phyloP scores from a whole-genome alignment of 2,797 vertebrate genomes.

The Catharus ustulatus region DNA sequence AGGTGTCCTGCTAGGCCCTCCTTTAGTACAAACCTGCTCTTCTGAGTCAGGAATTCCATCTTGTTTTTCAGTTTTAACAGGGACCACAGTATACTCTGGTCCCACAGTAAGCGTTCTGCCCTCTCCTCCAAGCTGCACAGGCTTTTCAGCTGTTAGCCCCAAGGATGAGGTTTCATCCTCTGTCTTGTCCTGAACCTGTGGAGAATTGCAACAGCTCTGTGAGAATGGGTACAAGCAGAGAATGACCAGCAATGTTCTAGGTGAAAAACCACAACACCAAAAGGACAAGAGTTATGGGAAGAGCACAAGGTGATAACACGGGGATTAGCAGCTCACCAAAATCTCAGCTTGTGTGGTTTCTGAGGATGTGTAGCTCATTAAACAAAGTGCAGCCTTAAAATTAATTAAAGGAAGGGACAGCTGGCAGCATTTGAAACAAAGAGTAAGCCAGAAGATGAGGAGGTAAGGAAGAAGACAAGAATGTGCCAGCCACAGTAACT shows the following conservation, averaged over 20 bases:
- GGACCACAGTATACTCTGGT: not conserved
- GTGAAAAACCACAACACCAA: not conserved
- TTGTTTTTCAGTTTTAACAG: not conserved
- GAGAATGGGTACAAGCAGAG: not conserved
- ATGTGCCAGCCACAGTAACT: not conserved
- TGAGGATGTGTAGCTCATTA: not conserved
- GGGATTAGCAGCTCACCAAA: not conserved
- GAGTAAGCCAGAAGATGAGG: not conserved
- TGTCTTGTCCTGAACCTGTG: conserved; percentile 1
- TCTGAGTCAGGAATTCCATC: not conserved
- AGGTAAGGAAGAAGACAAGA: not conserved
- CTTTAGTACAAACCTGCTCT: not conserved
- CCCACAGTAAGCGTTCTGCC: not conserved
- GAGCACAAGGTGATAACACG: not conserved
- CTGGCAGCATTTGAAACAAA: not conserved
- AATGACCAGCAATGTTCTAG: not conserved
- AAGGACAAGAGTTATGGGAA: not conserved
- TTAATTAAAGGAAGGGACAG: not conserved
- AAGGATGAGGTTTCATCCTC: not conserved
- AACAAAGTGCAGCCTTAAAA: not conserved
- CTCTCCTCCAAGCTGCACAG: not conserved
- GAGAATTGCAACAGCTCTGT: conserved; percentile 1
- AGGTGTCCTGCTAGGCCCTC: not conserved
- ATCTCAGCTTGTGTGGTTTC: not conserved
- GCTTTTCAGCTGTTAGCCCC: not conserved